Conservation (phyloP, 2,113 vertebrate species). For the Spheniscus mendiculus region DNA sequence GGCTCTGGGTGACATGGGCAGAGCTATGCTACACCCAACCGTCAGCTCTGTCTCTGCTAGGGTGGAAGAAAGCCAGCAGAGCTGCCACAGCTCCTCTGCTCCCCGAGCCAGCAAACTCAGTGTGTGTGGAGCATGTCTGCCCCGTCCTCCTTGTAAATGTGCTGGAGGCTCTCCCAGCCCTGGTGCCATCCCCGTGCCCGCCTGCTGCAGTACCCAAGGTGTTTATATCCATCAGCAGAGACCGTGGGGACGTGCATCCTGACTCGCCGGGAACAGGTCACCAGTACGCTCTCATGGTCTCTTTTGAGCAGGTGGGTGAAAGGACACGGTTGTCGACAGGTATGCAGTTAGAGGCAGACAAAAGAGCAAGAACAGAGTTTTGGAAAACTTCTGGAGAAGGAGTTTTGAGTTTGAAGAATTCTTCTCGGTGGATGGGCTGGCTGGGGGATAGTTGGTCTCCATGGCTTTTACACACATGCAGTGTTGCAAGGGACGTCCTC, state of each 20-base stretch:
- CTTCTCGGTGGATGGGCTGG: background rate
- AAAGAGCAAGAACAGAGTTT: background rate
- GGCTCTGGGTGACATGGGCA: background rate
- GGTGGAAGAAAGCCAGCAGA: background rate
- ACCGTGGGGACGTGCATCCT: rapidly evolving
- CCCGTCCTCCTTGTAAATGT: background rate
- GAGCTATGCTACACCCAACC: background rate
- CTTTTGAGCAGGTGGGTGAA: background rate
- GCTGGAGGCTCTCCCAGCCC: background rate
- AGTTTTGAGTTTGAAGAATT: background rate
- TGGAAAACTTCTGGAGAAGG: background rate
- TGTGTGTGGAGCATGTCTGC: rapidly evolving
- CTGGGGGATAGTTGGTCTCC: background rate
- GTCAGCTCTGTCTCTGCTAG: background rate
- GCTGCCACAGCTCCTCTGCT: background rate
- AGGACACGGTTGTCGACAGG: rapidly evolving
- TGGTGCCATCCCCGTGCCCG: rapidly evolving
- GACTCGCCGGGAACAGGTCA: background rate
- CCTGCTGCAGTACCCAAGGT: background rate
- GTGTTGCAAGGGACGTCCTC: background rate
- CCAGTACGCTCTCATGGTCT: rapidly evolving
- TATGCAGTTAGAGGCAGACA: background rate
- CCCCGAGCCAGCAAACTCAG: background rate
- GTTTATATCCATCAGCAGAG: background rate
- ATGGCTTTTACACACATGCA: too few relatives aligned